Evolutionary conservation across 2,797 vertebrate species (phyloP).

Genomic region (Cheirogaleus major): DNA sequence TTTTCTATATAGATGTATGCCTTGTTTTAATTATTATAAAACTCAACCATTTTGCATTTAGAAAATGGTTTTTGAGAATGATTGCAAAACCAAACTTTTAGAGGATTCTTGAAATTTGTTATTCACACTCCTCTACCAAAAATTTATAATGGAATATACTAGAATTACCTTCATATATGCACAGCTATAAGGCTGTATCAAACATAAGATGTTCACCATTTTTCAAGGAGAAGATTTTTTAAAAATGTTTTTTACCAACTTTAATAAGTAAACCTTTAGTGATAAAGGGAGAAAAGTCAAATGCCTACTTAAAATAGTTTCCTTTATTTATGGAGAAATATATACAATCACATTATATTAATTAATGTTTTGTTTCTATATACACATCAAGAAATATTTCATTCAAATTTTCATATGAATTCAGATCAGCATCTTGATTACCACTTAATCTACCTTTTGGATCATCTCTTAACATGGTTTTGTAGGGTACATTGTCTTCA

Average conservation of each 20-base stretch:
- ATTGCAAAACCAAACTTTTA: not conserved
- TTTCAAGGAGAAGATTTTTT: not conserved
- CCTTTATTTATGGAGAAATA: not conserved
- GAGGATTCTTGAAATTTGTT: not conserved
- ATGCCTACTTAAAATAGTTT: not conserved
- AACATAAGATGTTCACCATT: not conserved
- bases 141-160: not conserved
- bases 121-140: not conserved
- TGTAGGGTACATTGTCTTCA: not conserved
- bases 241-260: not conserved
- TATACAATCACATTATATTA: not conserved
- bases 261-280: conserved; percentile 16
- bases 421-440: not conserved
- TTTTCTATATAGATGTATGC: not conserved
- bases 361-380: not conserved
- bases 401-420: not conserved
- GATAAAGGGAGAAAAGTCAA: not conserved
- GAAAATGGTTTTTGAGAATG: not conserved
- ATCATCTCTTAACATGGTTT: not conserved
- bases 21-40: not conserved
- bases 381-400: not conserved
- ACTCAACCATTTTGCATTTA: not conserved
- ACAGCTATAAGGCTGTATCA: not conserved
- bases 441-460: not conserved
- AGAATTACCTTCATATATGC: not conserved